phyloP scores from a whole-genome alignment of 2,113 vertebrate species.

The Macquaria australasica region DNA sequence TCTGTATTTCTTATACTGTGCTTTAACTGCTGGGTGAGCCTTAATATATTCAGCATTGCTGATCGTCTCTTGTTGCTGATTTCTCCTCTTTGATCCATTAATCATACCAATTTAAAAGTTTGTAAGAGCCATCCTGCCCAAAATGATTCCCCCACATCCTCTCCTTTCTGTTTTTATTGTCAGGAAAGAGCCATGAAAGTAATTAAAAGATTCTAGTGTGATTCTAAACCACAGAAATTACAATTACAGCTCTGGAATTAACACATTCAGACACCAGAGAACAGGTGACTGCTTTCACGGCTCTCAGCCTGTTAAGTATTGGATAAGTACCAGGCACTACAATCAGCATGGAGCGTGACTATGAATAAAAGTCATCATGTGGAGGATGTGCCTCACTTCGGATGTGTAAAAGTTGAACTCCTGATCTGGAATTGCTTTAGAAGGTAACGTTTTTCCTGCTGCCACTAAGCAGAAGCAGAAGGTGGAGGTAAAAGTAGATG shows the following conservation, averaged over 20 bases:
- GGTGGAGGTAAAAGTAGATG: background rate
- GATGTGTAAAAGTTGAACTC: background rate
- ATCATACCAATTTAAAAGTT: constrained; percentile 3
- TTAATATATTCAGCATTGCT: background rate
- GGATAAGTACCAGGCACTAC: constrained; percentile 28
- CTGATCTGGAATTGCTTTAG: constrained; percentile 13
- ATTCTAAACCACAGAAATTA: constrained; percentile 9
- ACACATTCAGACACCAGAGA: constrained; percentile 11
- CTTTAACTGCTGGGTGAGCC: background rate
- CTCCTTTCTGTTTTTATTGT: constrained; percentile 4
- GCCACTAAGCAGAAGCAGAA: constrained; percentile 16
- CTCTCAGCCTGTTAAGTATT: constrained; percentile 34
- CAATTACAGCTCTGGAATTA: background rate
- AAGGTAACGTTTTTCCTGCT: background rate
- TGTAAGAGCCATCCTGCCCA: background rate
- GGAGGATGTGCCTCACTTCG: constrained; percentile 33
- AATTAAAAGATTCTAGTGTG: background rate
- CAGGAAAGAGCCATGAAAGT: background rate
- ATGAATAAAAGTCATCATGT: constrained; percentile 46
- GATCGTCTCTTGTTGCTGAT: background rate
- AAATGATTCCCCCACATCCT: constrained; percentile 1
- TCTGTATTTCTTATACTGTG: background rate
- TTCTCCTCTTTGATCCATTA: background rate
- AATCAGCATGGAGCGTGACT: constrained; percentile 32
- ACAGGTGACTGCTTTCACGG: constrained; percentile 29